These are phyloP conservation scores for Sparus aurata DNA, from an alignment of 2,797 vertebrate genomes.

Conservation along the genomic window DNA sequence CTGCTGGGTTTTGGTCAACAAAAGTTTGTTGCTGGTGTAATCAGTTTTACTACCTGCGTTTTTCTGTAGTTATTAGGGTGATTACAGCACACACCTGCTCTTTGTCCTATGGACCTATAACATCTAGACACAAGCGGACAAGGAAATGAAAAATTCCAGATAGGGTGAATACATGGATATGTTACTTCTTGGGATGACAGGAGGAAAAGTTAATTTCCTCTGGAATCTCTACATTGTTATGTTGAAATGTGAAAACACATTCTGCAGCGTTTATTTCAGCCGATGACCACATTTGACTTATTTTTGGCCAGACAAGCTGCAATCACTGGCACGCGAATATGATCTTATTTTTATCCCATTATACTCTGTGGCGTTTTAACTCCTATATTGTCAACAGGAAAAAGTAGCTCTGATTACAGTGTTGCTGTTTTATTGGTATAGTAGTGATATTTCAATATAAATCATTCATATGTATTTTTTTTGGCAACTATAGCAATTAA, in stretches of 20 bases:
- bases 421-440: neutral
- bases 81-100: neutral
- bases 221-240: conserved; percentile 5
- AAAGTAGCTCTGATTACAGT: neutral
- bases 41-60: neutral
- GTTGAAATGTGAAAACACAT: neutral
- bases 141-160: conserved; percentile 28
- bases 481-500: neutral
- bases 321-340: neutral
- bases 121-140: neutral
- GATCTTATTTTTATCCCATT: neutral
- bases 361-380: conserved; percentile 7
- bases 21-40: neutral
- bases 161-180: neutral
- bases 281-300: neutral
- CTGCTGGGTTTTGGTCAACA: conserved; percentile 15
- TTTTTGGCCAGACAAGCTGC: neutral
- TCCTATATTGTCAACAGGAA: neutral
- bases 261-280: conserved; percentile 2
- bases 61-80: neutral
- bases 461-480: neutral
- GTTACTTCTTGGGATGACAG: neutral
- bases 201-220: conserved; percentile 31
- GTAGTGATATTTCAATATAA: neutral
- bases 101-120: conserved; percentile 15